These are phyloP conservation scores for Pseudococcus viburni DNA, from an alignment of 2,888 invertebrate genomes.

Conservation along the genomic window DNA sequence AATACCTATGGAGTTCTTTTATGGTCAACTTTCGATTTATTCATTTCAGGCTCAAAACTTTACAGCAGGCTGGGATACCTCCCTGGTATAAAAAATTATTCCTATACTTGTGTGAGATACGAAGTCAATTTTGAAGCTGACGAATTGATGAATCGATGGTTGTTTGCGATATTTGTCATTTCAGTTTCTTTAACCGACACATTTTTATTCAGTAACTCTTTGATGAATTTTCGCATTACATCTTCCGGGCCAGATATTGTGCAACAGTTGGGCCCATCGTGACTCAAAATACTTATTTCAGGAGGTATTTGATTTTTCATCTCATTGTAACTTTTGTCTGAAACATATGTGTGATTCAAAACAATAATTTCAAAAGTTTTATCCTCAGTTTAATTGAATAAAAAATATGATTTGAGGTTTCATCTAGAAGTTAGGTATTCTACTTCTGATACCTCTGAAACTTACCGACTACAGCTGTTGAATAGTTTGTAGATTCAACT, in stretches of 20 bases:
- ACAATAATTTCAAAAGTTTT: too few species aligned
- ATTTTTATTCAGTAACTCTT: conserved; percentile 72
- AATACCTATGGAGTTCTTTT: too few species aligned
- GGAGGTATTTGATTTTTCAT: conserved; percentile 79
- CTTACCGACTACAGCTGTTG: conserved; percentile 75
- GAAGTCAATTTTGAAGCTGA: conserved; percentile 72
- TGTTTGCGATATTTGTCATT: conserved; percentile 70
- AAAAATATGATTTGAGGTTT: too few species aligned
- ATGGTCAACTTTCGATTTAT: too few species aligned
- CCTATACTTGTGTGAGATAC: conserved; percentile 72
- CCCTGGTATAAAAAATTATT: too few species aligned
- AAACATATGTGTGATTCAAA: too few species aligned
- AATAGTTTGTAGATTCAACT: conserved; percentile 71
- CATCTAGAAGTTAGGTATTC: too few species aligned
- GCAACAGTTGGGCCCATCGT: conserved; percentile 87
- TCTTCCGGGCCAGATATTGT: conserved; percentile 91
- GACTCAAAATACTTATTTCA: conserved; percentile 88
- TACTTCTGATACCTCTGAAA: too few species aligned
- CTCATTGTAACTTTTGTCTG: conserved; percentile 73
- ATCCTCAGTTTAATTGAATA: too few species aligned
- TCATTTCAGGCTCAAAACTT: too few species aligned
- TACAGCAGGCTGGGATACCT: too few species aligned
- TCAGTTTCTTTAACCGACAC: conserved; percentile 69
- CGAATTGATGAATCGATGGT: conserved; percentile 71
- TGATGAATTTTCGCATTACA: conserved; percentile 76